Evolutionary conservation across 2,888 invertebrate species (phyloP), one percentile per base, ranked within the genome.

Genomic region (Ommatoiulus sabulosus): DNA sequence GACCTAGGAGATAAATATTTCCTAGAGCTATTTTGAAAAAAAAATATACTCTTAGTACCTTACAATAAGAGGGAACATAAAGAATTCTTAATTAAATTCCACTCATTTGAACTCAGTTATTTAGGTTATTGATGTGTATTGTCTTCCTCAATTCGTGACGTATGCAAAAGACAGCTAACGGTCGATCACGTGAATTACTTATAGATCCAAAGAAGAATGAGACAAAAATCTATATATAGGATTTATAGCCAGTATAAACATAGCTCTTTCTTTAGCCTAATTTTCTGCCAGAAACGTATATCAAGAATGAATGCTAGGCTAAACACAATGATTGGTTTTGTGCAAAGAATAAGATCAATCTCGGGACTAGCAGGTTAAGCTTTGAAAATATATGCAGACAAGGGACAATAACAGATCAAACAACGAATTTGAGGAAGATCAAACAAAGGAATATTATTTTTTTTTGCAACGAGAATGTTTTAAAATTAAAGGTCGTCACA

Each of bases 81-180:
- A 24, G 72, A 72, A 72, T 72, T 44, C 86, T 86, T 86, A 86
- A 86, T 86, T 86, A 86, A 86, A 86, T 86, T 86, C 86, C 44
- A 86, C 86, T 86, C 44, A 86, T 86, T 86, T 86, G 86, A 86
- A 46, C 44, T 44, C n/a, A 20, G 86, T 86, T 86, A 48, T 86
- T 86, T 44, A 86, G 44, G 46, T 86, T 86, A 86, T 44, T 46
- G 46, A 48, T 86, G 86, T 86, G 12, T 48, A 44, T 44, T 44
- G 86, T 86, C 44, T 48, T 44, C 46, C 44, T 86, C 44, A 20
- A 46, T 35, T 86, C 46, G 44, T 86, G 24, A 44, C 20, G 86
- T 20, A 86, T 46, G 44, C 86, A 44, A 86, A 86, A 86, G 44
- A 20, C 86, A 72, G 72, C 72, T 72, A 72, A 24, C 20, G 20